Conservation (phyloP, 2,888 invertebrate species). For the Hartigia nigra region DNA sequence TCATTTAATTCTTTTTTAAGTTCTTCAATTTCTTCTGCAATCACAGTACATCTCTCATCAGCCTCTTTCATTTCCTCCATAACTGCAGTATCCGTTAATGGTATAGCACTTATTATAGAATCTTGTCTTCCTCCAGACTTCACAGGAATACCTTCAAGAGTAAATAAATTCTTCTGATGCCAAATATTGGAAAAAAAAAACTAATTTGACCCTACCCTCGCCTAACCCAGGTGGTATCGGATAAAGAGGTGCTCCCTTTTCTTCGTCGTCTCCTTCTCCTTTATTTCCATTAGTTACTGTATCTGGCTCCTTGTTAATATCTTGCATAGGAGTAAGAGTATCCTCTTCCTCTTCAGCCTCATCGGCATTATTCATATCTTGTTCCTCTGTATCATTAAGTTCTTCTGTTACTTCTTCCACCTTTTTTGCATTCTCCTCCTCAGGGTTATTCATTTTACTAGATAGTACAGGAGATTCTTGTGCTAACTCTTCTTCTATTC, state of each 20-base stretch:
- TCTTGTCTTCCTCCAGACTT: slow-evolving; percentile 37
- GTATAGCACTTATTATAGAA: slow-evolving; percentile 41
- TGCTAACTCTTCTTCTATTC: slow-evolving; percentile 23
- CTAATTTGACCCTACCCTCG: slow-evolving; percentile 23
- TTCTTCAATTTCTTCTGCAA: slow-evolving; percentile 66
- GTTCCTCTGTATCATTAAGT: slow-evolving; percentile 14
- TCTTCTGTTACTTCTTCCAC: slow-evolving; percentile 24
- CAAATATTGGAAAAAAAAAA: not conserved
- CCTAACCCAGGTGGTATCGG: slow-evolving; percentile 26
- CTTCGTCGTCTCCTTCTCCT: slow-evolving; percentile 29
- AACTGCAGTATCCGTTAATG: slow-evolving; percentile 53
- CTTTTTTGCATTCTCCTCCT: slow-evolving; percentile 14
- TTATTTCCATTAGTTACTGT: slow-evolving; percentile 21
- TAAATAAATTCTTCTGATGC: not conserved
- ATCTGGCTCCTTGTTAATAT: slow-evolving; percentile 10
- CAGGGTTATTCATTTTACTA: not conserved
- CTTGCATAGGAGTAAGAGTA: not conserved
- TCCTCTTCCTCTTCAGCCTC: slow-evolving; percentile 11
- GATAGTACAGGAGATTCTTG: slow-evolving; percentile 1
- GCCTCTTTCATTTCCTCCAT: slow-evolving; percentile 67
- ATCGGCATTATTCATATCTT: slow-evolving; percentile 8
- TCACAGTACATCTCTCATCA: slow-evolving; percentile 56
- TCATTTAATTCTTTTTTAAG: slow-evolving; percentile 65
- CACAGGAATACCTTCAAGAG: slow-evolving; percentile 28
- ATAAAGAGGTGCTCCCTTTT: slow-evolving; percentile 31